phyloP scores from a whole-genome alignment of 1,140 invertebrate genomes.

The Lordiphosa mommai region DNA sequence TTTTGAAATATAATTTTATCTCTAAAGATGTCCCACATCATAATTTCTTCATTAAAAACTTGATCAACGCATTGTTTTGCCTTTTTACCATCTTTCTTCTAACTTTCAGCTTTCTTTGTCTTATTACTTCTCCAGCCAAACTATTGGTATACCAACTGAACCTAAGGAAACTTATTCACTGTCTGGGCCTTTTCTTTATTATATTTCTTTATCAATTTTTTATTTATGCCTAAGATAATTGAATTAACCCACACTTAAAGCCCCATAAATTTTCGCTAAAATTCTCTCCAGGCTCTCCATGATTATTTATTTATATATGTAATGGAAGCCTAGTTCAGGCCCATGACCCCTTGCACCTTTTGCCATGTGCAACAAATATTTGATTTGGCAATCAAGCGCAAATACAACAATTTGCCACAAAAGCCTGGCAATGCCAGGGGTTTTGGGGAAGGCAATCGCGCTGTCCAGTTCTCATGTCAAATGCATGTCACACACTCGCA shows the following conservation, averaged over 20 bases:
- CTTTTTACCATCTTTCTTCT: too few species aligned
- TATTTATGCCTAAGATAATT: too few species aligned
- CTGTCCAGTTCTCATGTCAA: conserved; percentile 40
- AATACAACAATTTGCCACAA: conserved; percentile 68
- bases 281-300: conserved; percentile 8
- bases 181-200: too few species aligned
- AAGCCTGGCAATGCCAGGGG: not conserved
- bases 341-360: conserved; percentile 8
- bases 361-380: conserved; percentile 47
- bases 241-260: not conserved
- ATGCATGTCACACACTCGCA: conserved; percentile 42
- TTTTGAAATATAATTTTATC: too few species aligned
- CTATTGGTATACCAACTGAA: too few species aligned
- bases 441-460: conserved; percentile 29
- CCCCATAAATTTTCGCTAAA: conserved; percentile 30
- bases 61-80: too few species aligned
- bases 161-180: too few species aligned
- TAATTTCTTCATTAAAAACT: too few species aligned
- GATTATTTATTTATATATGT: conserved; percentile 47
- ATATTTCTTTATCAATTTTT: too few species aligned
- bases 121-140: too few species aligned
- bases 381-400: conserved; percentile 68
- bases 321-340: conserved; percentile 25
- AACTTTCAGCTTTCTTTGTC: too few species aligned
- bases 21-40: too few species aligned